phyloP scores from a whole-genome alignment of 2,888 invertebrate species.

The Philopedon plagiatum region DNA sequence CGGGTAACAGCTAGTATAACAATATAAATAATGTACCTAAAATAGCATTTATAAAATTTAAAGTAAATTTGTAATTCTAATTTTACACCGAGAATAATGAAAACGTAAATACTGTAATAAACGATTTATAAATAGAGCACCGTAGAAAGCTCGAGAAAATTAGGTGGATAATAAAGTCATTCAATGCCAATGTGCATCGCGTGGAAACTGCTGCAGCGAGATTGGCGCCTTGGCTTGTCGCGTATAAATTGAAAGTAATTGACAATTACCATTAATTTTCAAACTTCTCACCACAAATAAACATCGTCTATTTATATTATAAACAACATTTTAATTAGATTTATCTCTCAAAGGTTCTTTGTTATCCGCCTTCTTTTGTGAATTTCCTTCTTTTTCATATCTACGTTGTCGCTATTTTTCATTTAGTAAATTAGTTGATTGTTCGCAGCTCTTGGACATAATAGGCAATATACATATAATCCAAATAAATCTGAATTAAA shows the following conservation, averaged over 20 bases:
- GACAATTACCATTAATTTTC: slow-evolving; percentile 5
- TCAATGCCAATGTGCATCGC: neutral
- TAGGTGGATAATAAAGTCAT: neutral
- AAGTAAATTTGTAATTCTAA: too few relatives aligned
- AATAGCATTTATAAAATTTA: too few relatives aligned
- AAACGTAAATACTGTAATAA: too few relatives aligned
- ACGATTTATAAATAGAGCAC: neutral
- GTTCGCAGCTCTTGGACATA: neutral
- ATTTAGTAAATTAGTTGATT: neutral
- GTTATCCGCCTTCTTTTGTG: neutral
- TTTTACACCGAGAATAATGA: too few relatives aligned
- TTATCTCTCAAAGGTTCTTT: neutral
- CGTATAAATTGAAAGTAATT: slow-evolving; percentile 16
- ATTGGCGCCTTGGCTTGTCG: slow-evolving; percentile 3
- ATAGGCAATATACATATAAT: too few relatives aligned
- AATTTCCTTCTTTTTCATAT: neutral
- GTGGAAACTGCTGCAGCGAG: neutral
- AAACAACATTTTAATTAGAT: neutral
- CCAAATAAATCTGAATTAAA: too few relatives aligned
- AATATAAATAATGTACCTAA: too few relatives aligned
- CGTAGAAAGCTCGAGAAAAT: neutral
- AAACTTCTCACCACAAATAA: neutral
- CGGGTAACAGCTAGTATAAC: too few relatives aligned
- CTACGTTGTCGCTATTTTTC: neutral
- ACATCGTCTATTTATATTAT: neutral